Evolutionary conservation across 2,797 vertebrate genomes (phyloP), one percentile per base, ranked within the genome.

Genomic region (Cichlasoma orientale): DNA sequence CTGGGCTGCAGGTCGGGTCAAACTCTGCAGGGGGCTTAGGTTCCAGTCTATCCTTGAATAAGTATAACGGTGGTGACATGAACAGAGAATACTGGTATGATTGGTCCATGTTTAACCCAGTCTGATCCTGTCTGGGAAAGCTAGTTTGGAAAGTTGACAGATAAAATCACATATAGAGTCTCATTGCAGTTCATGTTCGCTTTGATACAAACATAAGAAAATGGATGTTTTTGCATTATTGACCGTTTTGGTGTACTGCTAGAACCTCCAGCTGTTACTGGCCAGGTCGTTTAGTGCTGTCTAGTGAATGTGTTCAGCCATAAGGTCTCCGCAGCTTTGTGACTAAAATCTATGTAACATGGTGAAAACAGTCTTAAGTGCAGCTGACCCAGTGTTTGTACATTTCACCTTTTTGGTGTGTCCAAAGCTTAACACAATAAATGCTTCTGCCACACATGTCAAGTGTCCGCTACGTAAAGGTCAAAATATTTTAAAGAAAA

Each of bases 401-500:
- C 18, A 2, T 13, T 19, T 50, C 63, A 29, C 18, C 41, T 50
- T 25, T 10, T 68, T 29, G 25, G 19, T 68, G 41, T 50, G 41
- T 4, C 61, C 23, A 10, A 68, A 44, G 44, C 25, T 68, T n/a
- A 9, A 68, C 7, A 1, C 25, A 68, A 52, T 68, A 25, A 52
- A 50, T 52, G 10, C 6, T 52, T 50, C 14, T 13, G 52, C 72
- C 38, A 56, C 52, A 59, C 33, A n/a, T 29, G 38, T 71, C 25
- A 47, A 56, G 10, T 21, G 23, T 58, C 31, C 21, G 21, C 66
- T 73, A 27, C n/a, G 56, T 70, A 14, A 41, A 52, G 11, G 36
- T 16, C 13, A 27, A 33, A 63, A n/a, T 73, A 36, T 75, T 82
- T 63, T 72, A 23, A 55, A 41, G 27, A 80, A 31, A 78, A 70